A percentile compares a stretch with the other conserved stretches of the same genome.
Conservation (phyloP, 1,140 invertebrate genomes). For the Neodiprion pinetum region DNA sequence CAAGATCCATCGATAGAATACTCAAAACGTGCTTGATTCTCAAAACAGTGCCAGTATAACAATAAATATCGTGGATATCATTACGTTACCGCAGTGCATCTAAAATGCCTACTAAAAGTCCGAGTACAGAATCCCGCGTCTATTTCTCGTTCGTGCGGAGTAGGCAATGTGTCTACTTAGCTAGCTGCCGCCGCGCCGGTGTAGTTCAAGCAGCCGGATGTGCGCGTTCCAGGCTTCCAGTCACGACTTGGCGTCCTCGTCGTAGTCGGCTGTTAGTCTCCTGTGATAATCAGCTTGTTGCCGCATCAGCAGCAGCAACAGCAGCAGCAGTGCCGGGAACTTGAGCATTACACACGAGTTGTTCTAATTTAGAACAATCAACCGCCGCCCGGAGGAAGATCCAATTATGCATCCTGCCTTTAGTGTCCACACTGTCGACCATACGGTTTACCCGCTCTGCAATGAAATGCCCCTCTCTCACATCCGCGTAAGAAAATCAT, state of each 20-base stretch:
- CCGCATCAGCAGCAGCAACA: background rate
- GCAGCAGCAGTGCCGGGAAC: background rate
- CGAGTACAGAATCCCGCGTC: too few relatives aligned
- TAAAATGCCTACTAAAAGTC: too few relatives aligned
- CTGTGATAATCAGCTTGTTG: background rate
- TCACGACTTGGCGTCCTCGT: background rate
- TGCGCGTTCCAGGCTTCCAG: conserved; percentile 3
- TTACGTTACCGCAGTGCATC: too few relatives aligned
- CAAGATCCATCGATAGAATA: too few relatives aligned
- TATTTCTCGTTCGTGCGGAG: too few relatives aligned
- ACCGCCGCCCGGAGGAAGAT: background rate
- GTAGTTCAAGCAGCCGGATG: background rate
- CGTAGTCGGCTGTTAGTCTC: background rate
- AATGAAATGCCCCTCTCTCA: background rate
- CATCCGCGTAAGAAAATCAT: background rate
- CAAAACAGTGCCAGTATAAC: too few relatives aligned
- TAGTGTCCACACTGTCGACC: background rate
- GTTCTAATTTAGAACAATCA: conserved; percentile 2
- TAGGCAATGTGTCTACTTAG: too few relatives aligned
- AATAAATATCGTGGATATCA: too few relatives aligned
- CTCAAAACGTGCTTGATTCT: too few relatives aligned
- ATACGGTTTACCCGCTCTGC: background rate
- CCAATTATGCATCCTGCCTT: background rate
- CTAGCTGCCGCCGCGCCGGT: too few relatives aligned
- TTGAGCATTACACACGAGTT: background rate